These are phyloP conservation scores for Triops longicaudatus DNA, from an alignment of 1,140 invertebrate species.

Conservation along the genomic window DNA sequence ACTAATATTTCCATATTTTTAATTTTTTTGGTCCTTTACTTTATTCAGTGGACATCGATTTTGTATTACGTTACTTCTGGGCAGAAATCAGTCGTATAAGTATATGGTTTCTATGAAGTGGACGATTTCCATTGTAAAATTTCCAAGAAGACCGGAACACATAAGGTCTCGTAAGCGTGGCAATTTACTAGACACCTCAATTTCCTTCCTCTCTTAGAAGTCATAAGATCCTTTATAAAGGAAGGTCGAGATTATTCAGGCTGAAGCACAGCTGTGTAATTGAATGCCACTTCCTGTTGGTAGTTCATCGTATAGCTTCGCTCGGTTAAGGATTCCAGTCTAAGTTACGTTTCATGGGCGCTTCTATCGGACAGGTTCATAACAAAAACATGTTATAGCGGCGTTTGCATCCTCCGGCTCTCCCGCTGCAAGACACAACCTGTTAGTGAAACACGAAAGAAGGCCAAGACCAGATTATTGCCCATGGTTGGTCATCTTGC, in stretches of 20 bases:
- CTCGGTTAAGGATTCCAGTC: background rate
- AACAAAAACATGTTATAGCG: slow-evolving; percentile 8
- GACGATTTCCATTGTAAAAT: no score
- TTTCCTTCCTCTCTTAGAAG: background rate
- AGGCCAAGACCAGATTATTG: background rate
- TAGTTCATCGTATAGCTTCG: background rate
- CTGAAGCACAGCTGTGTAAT: background rate
- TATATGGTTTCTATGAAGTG: no score
- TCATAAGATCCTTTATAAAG: background rate
- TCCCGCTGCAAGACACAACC: background rate
- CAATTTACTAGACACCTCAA: background rate
- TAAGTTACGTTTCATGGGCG: background rate
- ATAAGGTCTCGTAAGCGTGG: no score
- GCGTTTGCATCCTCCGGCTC: background rate
- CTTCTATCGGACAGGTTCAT: background rate
- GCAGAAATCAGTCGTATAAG: no score
- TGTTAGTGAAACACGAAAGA: background rate
- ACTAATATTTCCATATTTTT: no score
- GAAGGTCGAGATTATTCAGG: background rate
- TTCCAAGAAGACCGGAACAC: no score
- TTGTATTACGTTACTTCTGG: no score
- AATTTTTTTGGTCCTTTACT: no score
- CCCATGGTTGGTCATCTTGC: background rate
- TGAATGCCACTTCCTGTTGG: background rate
- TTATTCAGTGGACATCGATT: no score